phyloP scores from a whole-genome alignment of 2,888 invertebrate genomes.

The Hymenopus coronatus region DNA sequence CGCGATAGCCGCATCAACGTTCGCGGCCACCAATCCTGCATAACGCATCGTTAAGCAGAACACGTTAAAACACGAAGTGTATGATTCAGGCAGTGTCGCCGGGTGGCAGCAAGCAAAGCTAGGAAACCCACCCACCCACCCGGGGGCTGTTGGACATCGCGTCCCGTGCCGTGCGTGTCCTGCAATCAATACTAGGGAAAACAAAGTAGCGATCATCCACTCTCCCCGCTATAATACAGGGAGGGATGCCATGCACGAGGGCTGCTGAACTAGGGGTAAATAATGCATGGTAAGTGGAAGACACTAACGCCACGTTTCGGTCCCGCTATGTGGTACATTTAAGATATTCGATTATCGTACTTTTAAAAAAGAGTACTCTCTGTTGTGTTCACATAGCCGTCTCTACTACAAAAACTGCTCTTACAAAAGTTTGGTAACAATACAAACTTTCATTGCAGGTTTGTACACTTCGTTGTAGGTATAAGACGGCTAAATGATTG shows the following conservation, averaged over 20 bases:
- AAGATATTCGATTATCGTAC: neutral
- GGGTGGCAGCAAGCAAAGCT: neutral
- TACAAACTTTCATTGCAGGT: too few species aligned
- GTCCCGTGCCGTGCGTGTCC: neutral
- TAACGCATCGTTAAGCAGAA: neutral
- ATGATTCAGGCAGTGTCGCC: neutral
- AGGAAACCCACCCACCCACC: neutral
- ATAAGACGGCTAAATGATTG: too few species aligned
- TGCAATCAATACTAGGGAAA: conserved; percentile 31
- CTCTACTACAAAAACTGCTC: too few species aligned
- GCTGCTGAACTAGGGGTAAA: neutral
- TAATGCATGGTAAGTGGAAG: neutral
- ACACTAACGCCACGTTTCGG: neutral
- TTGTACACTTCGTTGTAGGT: too few species aligned
- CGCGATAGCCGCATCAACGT: neutral
- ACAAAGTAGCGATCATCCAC: conserved; percentile 32
- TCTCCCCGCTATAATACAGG: conserved; percentile 1
- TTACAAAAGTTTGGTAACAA: too few species aligned
- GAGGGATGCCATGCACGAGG: neutral
- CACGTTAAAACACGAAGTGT: neutral
- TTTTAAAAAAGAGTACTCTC: too few species aligned
- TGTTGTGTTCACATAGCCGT: too few species aligned
- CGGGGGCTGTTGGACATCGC: neutral
- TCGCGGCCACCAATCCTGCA: neutral
- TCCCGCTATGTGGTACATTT: neutral